Evolutionary conservation across 1,140 invertebrate species (phyloP), one percentile per base, ranked within the genome.

Genomic region (Drosophila burlai): DNA sequence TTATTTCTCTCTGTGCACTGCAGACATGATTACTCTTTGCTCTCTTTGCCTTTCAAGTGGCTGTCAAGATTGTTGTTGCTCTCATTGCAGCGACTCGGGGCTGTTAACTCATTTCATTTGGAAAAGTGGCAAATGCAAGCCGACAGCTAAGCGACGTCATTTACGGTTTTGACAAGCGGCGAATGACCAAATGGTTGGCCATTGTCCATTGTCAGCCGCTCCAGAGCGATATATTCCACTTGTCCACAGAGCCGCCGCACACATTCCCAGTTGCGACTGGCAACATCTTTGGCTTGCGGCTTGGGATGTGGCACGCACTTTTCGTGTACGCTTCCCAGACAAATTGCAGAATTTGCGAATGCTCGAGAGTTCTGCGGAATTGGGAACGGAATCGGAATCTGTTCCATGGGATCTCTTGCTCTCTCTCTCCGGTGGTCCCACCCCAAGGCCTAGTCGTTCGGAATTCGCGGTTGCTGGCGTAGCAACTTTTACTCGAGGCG

Each of bases 101-200:
- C 55, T 67, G 60, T 63, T 58, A 67, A 63, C 81, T 84, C 73
- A 85, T 84, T 85, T 73, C 74, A 78, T 78, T 78, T 78, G 63
- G 66, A 84, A 78, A 76, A 65, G 80, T 76, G 84, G 82, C 82
- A 85, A 85, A 85, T 85, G 82, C 82, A 81, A 86, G 78, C 82
- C 75, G 82, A 85, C 82, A 85, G 82, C 82, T 80, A 84, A 87
- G 85, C 81, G 84, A 90, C 84, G 84, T 87, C 84, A 87, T 87
- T 87, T 87, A 83, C 77, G 79, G 71, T 83, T 87, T 87, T 87
- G 83, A 87, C 83, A 86, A 83, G 83, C 83, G 76, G 83, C 84
- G 69, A 81, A 85, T 76, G 80, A 73, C 76, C 75, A 79, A 78
- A 79, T 79, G 59, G 65, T 60, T 57, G 63, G 40, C 73, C 67